Evolutionary conservation across 2,888 invertebrate genomes (phyloP).

Genomic region (Caenorhabditis doughertyi): DNA sequence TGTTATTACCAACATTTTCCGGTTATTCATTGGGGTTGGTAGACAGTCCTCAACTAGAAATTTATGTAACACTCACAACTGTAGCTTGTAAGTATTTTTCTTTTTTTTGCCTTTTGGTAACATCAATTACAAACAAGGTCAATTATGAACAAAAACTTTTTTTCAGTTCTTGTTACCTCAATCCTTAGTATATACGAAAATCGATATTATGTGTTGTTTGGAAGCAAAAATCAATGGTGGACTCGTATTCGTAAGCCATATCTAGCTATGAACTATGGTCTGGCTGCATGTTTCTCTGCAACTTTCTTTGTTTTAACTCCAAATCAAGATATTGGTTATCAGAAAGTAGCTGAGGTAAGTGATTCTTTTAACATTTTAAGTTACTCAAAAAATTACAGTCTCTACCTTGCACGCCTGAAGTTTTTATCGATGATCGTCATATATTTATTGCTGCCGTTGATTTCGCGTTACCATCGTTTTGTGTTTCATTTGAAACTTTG

Average conservation of each 20-base stretch:
- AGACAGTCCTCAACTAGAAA: background rate
- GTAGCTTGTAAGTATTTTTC: conserved; percentile 7
- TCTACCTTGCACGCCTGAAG: conserved; percentile 4
- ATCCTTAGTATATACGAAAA: conserved; percentile 24
- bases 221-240: background rate
- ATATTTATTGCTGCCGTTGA: conserved; percentile 2
- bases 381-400: background rate
- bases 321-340: background rate
- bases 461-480: background rate
- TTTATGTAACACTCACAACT: background rate
- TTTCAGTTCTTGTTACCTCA: background rate
- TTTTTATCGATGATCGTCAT: background rate
- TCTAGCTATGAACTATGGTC: background rate
- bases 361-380: background rate
- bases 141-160: background rate
- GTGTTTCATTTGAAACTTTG: background rate
- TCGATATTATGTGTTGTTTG: conserved; percentile 14
- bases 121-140: too few species aligned
- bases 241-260: background rate
- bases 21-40: background rate
- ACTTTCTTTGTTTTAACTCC: conserved; percentile 15
- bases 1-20: conserved; percentile 12
- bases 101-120: background rate
- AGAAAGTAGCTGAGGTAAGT: background rate
- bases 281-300: background rate